Evolutionary conservation across 2,113 vertebrate genomes (phyloP).

Genomic region (Callionymus lyra): DNA sequence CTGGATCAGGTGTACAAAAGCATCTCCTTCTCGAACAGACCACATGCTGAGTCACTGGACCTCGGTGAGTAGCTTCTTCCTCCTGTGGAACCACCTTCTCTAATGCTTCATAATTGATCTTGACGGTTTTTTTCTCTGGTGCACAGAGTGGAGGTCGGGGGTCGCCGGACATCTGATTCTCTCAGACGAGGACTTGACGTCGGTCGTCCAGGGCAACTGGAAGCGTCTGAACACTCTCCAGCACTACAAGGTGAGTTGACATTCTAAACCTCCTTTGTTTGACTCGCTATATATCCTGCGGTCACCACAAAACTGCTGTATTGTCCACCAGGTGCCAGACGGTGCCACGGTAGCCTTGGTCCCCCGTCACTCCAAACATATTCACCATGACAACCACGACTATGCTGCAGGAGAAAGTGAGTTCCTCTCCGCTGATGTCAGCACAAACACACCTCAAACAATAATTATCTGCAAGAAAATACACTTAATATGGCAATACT

Average conservation of each 20-base stretch:
- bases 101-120: no score
- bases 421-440: slow-evolving; percentile 42
- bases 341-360: slow-evolving; percentile 90
- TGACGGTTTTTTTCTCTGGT: slow-evolving; percentile 1
- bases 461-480: no score
- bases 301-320: no score
- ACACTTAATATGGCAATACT: no score
- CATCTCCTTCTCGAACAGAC: slow-evolving; percentile 82
- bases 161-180: slow-evolving; percentile 93
- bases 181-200: slow-evolving; percentile 92
- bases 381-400: slow-evolving; percentile 91
- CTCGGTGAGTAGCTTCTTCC: slow-evolving; percentile 72
- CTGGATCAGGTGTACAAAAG: slow-evolving; percentile 93
- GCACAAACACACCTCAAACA: no score
- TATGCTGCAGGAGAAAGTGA: slow-evolving; percentile 94
- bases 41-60: slow-evolving; percentile 83
- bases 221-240: slow-evolving; percentile 92
- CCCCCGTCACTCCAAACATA: slow-evolving; percentile 86
- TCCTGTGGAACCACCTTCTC: no score
- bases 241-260: slow-evolving; percentile 83
- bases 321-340: slow-evolving; percentile 79
- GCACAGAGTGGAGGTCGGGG: slow-evolving; percentile 89
- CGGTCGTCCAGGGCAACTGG: slow-evolving; percentile 90
- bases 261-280: no score
- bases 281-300: no score